A percentile compares a stretch with the other conserved stretches of the same genome.
Conservation (phyloP, 2,113 vertebrate genomes). For the Galemys pyrenaicus region DNA sequence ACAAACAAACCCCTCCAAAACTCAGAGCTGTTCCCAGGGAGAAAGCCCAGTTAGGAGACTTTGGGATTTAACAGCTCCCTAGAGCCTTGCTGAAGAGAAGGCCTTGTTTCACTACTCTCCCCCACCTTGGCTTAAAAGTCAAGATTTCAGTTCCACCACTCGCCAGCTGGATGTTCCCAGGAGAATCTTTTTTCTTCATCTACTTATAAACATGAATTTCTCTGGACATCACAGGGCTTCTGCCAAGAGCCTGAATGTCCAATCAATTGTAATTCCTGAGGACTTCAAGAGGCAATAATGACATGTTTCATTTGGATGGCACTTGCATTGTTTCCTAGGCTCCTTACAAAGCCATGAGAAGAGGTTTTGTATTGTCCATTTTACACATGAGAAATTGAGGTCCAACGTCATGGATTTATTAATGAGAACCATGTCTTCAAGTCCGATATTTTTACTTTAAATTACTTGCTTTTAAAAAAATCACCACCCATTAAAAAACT, state of each 20-base stretch:
- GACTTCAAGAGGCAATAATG: background rate
- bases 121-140: background rate
- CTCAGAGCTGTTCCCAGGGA: background rate
- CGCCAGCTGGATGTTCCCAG: background rate
- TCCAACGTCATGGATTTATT: background rate
- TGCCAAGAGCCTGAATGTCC: background rate
- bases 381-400: background rate
- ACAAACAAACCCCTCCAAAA: background rate
- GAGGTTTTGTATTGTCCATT: background rate
- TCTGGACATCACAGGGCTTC: background rate
- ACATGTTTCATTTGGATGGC: background rate
- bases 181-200: background rate
- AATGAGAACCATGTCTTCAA: background rate
- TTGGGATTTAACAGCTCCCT: background rate
- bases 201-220: background rate
- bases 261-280: background rate
- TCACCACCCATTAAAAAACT: background rate
- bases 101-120: background rate
- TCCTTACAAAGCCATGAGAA: background rate
- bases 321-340: background rate
- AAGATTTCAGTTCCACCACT: background rate
- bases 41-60: background rate
- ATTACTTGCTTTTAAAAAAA: background rate
- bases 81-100: background rate
- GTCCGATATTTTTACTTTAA: background rate